A percentile compares a stretch with the other conserved stretches of the same genome.
phyloP scores from a whole-genome alignment of 2,113 vertebrate species.

The Ceyx margarethae region DNA sequence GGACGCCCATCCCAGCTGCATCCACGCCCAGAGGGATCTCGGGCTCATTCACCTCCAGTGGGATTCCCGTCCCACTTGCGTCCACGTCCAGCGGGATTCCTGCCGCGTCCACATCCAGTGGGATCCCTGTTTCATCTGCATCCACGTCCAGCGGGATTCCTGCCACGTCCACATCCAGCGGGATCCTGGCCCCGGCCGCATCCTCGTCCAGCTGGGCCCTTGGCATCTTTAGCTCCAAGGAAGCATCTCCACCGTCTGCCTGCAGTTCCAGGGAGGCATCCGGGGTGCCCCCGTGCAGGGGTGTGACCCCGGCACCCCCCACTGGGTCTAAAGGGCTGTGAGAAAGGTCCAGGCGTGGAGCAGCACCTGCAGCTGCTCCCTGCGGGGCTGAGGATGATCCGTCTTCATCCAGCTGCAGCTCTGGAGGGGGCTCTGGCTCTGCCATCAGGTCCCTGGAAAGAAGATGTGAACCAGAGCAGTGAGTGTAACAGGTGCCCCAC shows the following conservation, averaged over 20 bases:
- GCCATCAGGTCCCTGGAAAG: constrained; percentile 64
- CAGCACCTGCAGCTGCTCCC: background rate
- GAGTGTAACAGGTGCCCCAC: background rate
- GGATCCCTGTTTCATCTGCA: background rate
- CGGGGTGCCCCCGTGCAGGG: background rate
- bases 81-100: background rate
- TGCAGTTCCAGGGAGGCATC: background rate
- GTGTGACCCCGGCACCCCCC: fast-evolving
- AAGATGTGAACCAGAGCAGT: background rate
- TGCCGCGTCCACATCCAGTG: background rate
- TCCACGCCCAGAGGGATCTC: background rate
- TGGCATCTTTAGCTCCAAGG: background rate
- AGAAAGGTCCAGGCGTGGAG: fast-evolving
- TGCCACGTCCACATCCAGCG: background rate
- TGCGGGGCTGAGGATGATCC: background rate
- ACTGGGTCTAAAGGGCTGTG: background rate
- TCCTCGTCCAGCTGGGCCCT: background rate
- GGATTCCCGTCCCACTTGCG: background rate
- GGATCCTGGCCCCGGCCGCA: background rate
- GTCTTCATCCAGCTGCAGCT: background rate
- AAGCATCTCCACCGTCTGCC: fast-evolving
- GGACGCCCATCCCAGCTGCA: background rate
- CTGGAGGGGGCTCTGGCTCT: background rate
- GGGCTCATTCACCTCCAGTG: background rate
- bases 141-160: background rate